Conservation (phyloP, 1,140 invertebrate species). For the Drosophila tristis region DNA sequence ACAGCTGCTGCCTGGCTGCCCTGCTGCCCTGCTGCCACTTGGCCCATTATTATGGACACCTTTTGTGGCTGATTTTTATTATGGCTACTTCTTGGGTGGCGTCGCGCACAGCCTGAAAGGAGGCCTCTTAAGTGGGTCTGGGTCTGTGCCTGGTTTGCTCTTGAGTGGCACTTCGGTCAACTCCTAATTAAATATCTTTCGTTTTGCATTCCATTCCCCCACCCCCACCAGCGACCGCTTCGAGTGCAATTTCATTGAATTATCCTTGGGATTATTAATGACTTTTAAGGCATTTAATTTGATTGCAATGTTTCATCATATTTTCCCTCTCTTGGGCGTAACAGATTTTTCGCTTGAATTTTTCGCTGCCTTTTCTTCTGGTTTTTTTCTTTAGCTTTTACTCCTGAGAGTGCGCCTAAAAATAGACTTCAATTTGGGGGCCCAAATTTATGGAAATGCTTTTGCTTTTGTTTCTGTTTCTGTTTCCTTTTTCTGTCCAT, state of each 20-base stretch:
- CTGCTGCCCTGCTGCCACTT: slow-evolving; percentile 35
- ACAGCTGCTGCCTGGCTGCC: slow-evolving; percentile 10
- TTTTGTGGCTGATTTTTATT: slow-evolving; percentile 73
- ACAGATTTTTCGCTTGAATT: slow-evolving; percentile 1
- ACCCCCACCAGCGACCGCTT: not conserved
- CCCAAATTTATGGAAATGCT: slow-evolving; percentile 71
- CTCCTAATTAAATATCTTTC: slow-evolving; percentile 45
- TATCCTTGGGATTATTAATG: slow-evolving; percentile 33
- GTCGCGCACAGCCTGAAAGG: slow-evolving; percentile 2
- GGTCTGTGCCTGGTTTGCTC: slow-evolving; percentile 2
- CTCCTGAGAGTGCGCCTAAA: slow-evolving; percentile 42
- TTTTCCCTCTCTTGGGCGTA: slow-evolving; percentile 7
- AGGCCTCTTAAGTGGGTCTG: slow-evolving; percentile 2
- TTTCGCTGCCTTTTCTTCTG: slow-evolving; percentile 4
- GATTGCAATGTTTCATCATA: slow-evolving; percentile 44
- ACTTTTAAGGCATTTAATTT: slow-evolving; percentile 42
- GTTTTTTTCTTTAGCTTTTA: not conserved
- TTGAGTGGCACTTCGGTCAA: slow-evolving; percentile 28
- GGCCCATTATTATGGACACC: slow-evolving; percentile 67
- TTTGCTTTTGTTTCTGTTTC: slow-evolving; percentile 10
- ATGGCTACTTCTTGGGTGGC: slow-evolving; percentile 51
- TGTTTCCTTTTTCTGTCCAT: too few relatives aligned
- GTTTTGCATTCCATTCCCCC: not conserved
- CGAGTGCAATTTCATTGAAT: slow-evolving; percentile 26
- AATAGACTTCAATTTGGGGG: slow-evolving; percentile 73